Percentiles rank a stretch among this genome's conserved stretches.
These are phyloP conservation scores for rat (Rattus norvegicus) DNA, from an alignment of 2,113 vertebrate genomes.

Conservation along the genomic window DNA sequence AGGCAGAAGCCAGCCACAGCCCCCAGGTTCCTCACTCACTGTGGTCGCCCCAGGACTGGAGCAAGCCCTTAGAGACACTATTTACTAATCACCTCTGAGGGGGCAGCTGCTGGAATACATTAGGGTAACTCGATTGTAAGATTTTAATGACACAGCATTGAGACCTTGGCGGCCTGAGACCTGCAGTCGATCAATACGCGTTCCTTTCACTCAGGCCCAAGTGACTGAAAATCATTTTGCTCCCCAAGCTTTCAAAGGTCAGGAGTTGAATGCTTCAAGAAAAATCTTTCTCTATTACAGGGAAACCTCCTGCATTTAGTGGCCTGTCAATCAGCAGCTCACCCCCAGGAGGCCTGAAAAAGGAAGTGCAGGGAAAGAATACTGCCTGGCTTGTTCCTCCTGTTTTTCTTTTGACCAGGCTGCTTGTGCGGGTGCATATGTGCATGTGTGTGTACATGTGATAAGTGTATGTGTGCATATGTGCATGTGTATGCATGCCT, in stretches of 20 bases:
- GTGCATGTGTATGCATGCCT: too few relatives aligned
- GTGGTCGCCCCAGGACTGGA: background rate
- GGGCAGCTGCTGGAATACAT: constrained; percentile 71
- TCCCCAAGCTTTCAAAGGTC: constrained; percentile 69
- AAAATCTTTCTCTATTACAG: constrained; percentile 71
- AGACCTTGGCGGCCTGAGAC: constrained; percentile 56
- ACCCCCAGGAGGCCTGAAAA: constrained; percentile 40
- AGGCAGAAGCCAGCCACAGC: background rate
- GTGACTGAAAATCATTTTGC: constrained; percentile 76
- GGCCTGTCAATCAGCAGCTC: background rate
- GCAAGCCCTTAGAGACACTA: constrained; percentile 19
- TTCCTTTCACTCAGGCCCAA: constrained; percentile 71
- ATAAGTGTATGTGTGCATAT: background rate
- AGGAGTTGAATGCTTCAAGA: constrained; percentile 74
- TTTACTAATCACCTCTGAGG: constrained; percentile 62
- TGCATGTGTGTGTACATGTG: background rate
- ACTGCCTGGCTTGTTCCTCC: background rate
- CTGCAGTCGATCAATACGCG: constrained; percentile 58
- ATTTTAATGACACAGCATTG: constrained; percentile 74
- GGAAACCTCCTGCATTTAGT: constrained; percentile 63
- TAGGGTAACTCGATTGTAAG: constrained; percentile 73
- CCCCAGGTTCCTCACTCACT: background rate
- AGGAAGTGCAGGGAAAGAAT: background rate
- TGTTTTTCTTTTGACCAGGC: background rate
- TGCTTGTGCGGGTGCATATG: background rate